Evolutionary conservation across 1,140 invertebrate genomes (phyloP).

Genomic region (Dendroctonus valens): DNA sequence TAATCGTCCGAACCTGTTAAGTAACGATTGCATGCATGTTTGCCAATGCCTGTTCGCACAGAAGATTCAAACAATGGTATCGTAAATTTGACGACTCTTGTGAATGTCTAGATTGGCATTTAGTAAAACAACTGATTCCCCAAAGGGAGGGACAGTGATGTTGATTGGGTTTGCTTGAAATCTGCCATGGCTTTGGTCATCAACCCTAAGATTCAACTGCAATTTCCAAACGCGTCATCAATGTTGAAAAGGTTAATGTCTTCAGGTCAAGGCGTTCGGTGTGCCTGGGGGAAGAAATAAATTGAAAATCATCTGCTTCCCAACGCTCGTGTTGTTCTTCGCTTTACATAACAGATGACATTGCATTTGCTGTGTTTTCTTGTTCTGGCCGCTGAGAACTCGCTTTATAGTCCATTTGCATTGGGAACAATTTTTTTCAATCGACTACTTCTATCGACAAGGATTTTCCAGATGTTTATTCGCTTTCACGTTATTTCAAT

Average conservation of each 20-base stretch:
- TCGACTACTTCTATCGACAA: too few species aligned
- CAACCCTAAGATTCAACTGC: not conserved
- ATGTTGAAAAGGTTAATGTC: conserved; percentile 4
- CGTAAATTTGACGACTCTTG: not conserved
- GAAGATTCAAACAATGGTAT: not conserved
- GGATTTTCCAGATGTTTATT: too few species aligned
- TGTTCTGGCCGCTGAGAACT: too few species aligned
- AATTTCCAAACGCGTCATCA: not conserved
- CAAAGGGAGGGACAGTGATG: not conserved
- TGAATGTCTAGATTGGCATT: not conserved
- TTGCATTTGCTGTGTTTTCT: not conserved
- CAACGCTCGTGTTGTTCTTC: not conserved
- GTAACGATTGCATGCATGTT: too few species aligned
- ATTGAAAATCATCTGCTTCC: conserved; percentile 8
- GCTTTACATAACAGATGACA: conserved; percentile 6
- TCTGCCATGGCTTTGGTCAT: not conserved
- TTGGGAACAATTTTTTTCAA: too few species aligned
- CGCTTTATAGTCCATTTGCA: too few species aligned
- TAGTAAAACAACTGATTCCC: not conserved
- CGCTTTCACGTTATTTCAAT: too few species aligned
- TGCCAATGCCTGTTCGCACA: too few species aligned
- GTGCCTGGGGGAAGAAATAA: conserved; percentile 5
- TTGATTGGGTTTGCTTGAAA: too few species aligned
- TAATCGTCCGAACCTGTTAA: too few species aligned
- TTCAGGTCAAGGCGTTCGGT: not conserved